Conservation (phyloP, 2,888 invertebrate species). For the Stenchaetothrips biformis region DNA sequence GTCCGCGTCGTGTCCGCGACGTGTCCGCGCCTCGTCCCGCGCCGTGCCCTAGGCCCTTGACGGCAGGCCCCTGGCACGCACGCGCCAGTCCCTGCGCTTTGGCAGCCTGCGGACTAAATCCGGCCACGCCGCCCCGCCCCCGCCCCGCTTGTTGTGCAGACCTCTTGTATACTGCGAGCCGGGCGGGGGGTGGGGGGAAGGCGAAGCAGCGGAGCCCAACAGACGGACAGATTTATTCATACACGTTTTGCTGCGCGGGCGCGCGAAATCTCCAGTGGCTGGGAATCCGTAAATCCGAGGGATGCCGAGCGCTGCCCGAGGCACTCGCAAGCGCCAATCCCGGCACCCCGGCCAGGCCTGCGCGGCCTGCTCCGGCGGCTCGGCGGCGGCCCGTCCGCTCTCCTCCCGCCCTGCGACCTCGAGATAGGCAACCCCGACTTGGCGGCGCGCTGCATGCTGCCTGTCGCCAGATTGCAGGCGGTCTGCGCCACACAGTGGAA, state of each 20-base stretch:
- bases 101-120: conserved; percentile 9
- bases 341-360: background rate
- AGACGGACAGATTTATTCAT: too few species aligned
- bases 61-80: background rate
- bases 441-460: background rate
- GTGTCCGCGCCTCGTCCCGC: background rate
- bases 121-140: conserved; percentile 1
- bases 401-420: background rate
- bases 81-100: background rate
- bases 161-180: background rate
- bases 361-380: background rate
- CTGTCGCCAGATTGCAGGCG: background rate
- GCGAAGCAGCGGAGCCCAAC: background rate
- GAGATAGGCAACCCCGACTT: background rate
- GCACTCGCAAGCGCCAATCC: background rate
- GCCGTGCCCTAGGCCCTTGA: too few species aligned
- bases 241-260: too few species aligned
- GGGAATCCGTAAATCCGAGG: too few species aligned
- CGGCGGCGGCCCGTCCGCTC: background rate
- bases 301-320: background rate
- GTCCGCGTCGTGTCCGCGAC: background rate
- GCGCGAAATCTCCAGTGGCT: too few species aligned
- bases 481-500: too few species aligned
- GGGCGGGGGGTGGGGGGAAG: background rate
- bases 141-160: background rate